Evolutionary conservation across 2,797 vertebrate species (phyloP), one percentile per base, ranked within the genome.

Genomic region (Phylloscopus collybita): DNA sequence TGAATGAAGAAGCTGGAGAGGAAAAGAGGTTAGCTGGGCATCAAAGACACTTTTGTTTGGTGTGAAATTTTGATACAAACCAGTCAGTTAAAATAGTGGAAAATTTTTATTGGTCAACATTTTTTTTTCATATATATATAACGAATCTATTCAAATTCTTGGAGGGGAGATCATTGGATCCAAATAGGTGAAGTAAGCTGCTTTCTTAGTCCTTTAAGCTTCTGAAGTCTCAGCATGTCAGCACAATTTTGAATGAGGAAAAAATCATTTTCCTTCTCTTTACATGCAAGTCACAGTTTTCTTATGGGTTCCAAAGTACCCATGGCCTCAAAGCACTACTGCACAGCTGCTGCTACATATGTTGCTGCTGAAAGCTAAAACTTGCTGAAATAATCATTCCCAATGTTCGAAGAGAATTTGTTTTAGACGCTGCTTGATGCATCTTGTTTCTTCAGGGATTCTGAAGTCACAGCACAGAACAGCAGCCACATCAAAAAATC

Each of bases 311-410:
- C 88, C 86, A 86, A 95, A 96, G 92, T 94, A 95, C 69, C 65
- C 67, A 0, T 88, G 69, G 92, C 96, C 96, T 97, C 96, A 82
- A 94, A 97, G 83, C 60, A 13, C 84, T 93, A 45, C 80, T 79
- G 60, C 92, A 97, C 97, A 98, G 93, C 97, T 98, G 96, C 95
- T 34, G 12, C 92, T 93, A 80, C 96, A 94, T 97, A 96, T 97
- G 96, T 91, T 97, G 90, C 92, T 94, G 87, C 72, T 96, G 94
- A 96, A 98, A 97, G 97, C 36, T 84, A 95, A 97, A 97, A 97
- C 79, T 97, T 96, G 96, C 96, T 97, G 95, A 97, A 97, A 97
- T 97, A 97, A 97, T 96, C 72, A 96, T 93, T 94, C 85, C 83
- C 66, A 88, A 23, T 93, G 78, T 96, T 96, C 93, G 69, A 96